A percentile compares a stretch with the other conserved stretches of the same genome.
Evolutionary conservation across 2,797 vertebrate genomes (phyloP).

Genomic region (Cuculus canorus): DNA sequence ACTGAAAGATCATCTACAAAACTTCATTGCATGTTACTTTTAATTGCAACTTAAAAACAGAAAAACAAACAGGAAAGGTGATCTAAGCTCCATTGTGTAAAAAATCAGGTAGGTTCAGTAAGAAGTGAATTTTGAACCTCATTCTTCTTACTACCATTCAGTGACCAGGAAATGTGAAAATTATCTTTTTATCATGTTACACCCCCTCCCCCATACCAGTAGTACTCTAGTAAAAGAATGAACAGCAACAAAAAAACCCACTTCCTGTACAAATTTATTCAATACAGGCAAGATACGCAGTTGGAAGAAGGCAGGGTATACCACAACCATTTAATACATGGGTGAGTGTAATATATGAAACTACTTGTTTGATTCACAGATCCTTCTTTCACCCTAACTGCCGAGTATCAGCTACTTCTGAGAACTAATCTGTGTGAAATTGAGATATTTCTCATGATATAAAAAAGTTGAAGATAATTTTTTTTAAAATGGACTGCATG

Average conservation of each 20-base stretch:
- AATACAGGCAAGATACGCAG: neutral
- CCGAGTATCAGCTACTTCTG: neutral
- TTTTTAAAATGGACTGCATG: fast-evolving
- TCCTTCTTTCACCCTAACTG: neutral
- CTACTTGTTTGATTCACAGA: neutral
- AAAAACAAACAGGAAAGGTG: neutral
- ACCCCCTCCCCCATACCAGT: neutral
- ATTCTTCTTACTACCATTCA: neutral
- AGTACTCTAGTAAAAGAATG: neutral
- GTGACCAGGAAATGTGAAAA: neutral
- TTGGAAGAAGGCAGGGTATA: neutral
- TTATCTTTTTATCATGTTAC: neutral
- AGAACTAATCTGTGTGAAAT: neutral
- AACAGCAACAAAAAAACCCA: neutral
- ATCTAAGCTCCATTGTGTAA: neutral
- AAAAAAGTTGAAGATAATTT: neutral
- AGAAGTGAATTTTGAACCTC: neutral
- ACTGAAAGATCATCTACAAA: neutral
- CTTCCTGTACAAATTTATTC: neutral
- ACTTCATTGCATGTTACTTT: neutral
- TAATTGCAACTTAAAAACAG: neutral
- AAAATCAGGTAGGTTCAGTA: neutral
- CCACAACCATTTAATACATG: neutral
- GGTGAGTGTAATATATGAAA: neutral
- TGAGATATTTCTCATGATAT: neutral